These are phyloP conservation scores for Accipiter virgatus DNA, from an alignment of 2,113 vertebrate genomes.

Conservation along the genomic window DNA sequence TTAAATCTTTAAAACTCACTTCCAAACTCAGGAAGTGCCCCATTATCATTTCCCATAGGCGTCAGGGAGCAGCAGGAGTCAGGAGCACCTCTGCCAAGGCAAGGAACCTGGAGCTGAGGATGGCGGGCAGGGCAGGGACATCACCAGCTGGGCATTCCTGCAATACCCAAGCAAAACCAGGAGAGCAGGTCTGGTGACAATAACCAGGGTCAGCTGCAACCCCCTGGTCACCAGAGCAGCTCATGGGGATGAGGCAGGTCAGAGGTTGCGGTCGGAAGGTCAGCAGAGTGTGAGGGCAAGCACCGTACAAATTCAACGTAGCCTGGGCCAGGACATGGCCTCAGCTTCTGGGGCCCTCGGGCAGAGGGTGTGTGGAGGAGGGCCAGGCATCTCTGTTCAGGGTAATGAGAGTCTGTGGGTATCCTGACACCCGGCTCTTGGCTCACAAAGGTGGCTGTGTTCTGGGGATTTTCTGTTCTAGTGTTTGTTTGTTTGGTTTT, in stretches of 20 bases:
- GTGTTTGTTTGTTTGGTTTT: neutral
- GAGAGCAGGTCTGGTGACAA: neutral
- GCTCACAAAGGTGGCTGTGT: neutral
- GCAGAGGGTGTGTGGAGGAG: fast-evolving
- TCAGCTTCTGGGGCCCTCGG: neutral
- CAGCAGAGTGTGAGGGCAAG: neutral
- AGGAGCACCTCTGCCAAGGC: neutral
- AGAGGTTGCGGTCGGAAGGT: neutral
- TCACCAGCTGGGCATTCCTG: fast-evolving
- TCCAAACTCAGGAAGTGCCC: neutral
- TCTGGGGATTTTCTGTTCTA: neutral
- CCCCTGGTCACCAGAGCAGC: neutral
- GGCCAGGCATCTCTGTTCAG: neutral
- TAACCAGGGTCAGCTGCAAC: neutral
- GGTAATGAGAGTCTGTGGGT: fast-evolving
- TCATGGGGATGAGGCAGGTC: fast-evolving
- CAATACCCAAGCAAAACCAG: too few species aligned
- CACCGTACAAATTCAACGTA: fast-evolving
- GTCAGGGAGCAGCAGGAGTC: neutral
- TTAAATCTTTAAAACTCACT: neutral
- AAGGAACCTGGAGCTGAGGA: neutral
- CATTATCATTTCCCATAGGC: neutral
- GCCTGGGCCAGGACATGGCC: neutral
- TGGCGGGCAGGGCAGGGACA: fast-evolving
- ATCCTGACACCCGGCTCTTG: fast-evolving